Base-by-base conservation (phyloP, 1,140 invertebrate genomes). In the Pogonomyrmex barbatus region DNA sequence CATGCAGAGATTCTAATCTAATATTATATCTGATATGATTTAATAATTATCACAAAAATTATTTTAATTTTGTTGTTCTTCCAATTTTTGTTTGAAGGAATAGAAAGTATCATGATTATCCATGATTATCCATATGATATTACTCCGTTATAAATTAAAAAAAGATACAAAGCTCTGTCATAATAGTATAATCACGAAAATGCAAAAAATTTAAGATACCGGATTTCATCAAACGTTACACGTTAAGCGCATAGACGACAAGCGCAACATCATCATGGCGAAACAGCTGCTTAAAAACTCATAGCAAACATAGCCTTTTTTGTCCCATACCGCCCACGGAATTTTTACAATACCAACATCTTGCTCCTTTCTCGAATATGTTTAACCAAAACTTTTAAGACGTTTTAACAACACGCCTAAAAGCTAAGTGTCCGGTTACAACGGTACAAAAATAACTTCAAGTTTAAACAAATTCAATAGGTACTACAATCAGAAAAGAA, bases 301-400 rank as follows among this genome's bases (percentile, higher is more conserved):
- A 36, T 30, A 24, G 70, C 52, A 78, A 78, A 63, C 39, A 62
- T 50, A 45, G 75, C n/a, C 42, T 78, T 65, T 78, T 65, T 45
- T 60, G 54, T 76, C 17, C 8, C 10, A n/a, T 3, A 8, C 24
- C 9, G 10, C 42, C 56, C 4, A 63, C 58, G 30, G 42, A 76
- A 78, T 78, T 65, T 65, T 63, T 65, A 65, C 47, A 63, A 39
- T 54, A 39, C 50, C 10, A 73, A 36, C n/a, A 9, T 10, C 12
- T 24, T 12, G 2, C 17, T 60, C 30, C 60, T 36, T 65, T 65
- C 17, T 17, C 42, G 12, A 63, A 63, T 78, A 65, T 36, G 33
- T 65, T 60, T 33, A 33, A 33, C 36, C 42, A 76, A 60, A 47
- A 63, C 33, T 78, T 4, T 50, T 24, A n/a, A 78, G 58, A 78